Evolutionary conservation across 2,888 invertebrate species (phyloP).

Genomic region (Spilosoma lubricipeda): DNA sequence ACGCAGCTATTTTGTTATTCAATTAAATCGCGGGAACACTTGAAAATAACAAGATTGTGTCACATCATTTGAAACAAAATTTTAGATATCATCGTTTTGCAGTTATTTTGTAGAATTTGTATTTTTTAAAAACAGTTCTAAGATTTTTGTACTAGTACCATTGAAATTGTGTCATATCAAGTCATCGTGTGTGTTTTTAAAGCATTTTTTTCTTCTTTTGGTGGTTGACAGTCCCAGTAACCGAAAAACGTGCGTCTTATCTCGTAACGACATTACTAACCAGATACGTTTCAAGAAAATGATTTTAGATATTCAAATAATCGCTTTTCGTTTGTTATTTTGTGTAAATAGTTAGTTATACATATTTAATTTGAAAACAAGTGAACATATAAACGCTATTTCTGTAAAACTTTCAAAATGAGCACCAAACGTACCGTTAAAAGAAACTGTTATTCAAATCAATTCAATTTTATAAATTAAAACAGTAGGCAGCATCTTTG

Average conservation of each 20-base stretch:
- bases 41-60: conserved; percentile 43
- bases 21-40: conserved; percentile 52
- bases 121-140: too few species aligned
- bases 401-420: background rate
- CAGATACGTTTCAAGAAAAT: background rate
- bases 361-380: background rate
- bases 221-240: background rate
- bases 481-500: background rate
- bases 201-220: too few species aligned
- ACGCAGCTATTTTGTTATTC: conserved; percentile 49
- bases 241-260: background rate
- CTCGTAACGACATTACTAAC: background rate
- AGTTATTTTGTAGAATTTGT: background rate
- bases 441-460: background rate
- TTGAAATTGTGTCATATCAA: too few species aligned
- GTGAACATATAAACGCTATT: background rate
- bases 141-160: too few species aligned
- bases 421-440: background rate
- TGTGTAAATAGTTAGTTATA: background rate
- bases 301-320: background rate
- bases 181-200: too few species aligned
- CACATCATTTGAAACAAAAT: conserved; percentile 42
- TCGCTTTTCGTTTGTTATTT: background rate
- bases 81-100: conserved; percentile 23
- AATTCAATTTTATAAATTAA: background rate